phyloP scores from a whole-genome alignment of 2,797 vertebrate species.

The Mormyrops boulengeri region DNA sequence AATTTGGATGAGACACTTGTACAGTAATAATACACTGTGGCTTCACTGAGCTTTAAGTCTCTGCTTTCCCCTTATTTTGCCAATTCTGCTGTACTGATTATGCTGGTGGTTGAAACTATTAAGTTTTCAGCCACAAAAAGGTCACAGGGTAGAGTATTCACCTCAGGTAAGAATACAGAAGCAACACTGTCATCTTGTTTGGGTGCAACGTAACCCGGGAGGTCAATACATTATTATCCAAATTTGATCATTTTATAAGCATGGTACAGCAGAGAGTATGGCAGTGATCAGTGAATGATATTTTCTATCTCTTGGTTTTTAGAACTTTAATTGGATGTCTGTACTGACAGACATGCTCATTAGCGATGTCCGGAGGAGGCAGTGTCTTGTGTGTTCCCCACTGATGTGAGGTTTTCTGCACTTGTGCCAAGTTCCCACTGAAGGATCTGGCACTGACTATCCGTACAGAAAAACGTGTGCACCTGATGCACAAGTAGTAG shows the following conservation, averaged over 20 bases:
- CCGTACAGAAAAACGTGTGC: neutral
- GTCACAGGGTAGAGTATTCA: neutral
- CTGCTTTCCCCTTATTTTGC: neutral
- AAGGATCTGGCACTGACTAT: neutral
- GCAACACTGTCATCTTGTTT: neutral
- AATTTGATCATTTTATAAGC: neutral
- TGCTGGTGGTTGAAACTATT: neutral
- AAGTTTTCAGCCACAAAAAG: neutral
- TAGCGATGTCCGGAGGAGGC: neutral
- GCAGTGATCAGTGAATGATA: neutral
- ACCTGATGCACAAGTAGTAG: neutral
- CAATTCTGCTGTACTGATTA: neutral
- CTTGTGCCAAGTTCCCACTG: neutral
- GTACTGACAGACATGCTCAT: neutral
- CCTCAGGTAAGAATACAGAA: neutral
- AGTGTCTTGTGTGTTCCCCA: neutral
- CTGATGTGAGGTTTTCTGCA: neutral
- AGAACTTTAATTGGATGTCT: neutral
- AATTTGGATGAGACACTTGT: neutral
- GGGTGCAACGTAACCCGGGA: neutral
- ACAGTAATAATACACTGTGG: neutral
- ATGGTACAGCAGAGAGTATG: neutral
- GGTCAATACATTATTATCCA: neutral
- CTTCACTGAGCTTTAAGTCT: neutral
- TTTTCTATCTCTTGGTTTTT: neutral